Evolutionary conservation across 2,888 invertebrate genomes (phyloP).

Genomic region (Phyllotreta striolata): DNA sequence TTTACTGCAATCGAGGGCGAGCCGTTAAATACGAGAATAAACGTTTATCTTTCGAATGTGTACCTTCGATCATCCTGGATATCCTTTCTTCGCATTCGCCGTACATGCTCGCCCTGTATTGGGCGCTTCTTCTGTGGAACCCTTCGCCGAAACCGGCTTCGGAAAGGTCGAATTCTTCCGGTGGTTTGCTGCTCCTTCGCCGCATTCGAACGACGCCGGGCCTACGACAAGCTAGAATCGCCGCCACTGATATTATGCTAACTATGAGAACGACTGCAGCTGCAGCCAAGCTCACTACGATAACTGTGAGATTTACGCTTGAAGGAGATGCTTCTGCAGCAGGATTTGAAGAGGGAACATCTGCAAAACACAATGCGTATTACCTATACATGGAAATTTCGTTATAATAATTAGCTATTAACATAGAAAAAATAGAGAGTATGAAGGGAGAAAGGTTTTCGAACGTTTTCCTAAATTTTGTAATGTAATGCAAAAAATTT

Average conservation of each 20-base stretch:
- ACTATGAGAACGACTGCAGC: conserved; percentile 57
- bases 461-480: not conserved
- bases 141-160: conserved; percentile 61
- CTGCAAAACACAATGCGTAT: conserved; percentile 32
- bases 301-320: conserved; percentile 52
- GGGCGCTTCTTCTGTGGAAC: conserved; percentile 59
- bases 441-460: not conserved
- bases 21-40: no score
- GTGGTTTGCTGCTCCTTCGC: conserved; percentile 52
- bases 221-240: conserved; percentile 56
- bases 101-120: conserved; percentile 60
- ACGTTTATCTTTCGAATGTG: no score
- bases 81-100: conserved; percentile 57
- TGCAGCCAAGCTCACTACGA: conserved; percentile 57
- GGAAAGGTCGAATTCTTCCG: conserved; percentile 58
- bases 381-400: not conserved
- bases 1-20: not conserved
- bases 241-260: conserved; percentile 56
- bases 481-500: not conserved
- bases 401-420: not conserved
- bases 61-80: conserved; percentile 54
- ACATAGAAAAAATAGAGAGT: not conserved
- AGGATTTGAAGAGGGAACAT: conserved; percentile 43
- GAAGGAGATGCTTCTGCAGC: conserved; percentile 43
- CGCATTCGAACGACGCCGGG: conserved; percentile 44